Evolutionary conservation across 2,888 invertebrate genomes (phyloP).

Genomic region (Quadroppia sp.): DNA sequence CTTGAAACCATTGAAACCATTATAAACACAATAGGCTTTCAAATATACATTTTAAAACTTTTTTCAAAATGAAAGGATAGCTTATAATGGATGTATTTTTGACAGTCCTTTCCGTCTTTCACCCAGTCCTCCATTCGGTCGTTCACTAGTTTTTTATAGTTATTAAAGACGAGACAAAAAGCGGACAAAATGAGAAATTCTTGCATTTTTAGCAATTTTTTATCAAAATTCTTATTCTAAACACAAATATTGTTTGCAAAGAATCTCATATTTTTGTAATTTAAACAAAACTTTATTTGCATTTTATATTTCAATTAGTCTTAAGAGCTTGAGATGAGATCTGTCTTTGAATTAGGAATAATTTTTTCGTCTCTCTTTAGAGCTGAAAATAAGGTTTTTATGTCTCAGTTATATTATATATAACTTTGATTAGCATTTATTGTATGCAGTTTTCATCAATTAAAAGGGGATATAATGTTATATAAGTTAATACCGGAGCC

Average conservation of each 20-base stretch:
- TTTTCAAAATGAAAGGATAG: conserved; percentile 23
- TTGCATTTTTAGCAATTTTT: not conserved
- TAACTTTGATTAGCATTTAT: conserved; percentile 29
- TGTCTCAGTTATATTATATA: not conserved
- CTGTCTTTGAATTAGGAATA: conserved; percentile 14
- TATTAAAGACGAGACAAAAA: too few species aligned
- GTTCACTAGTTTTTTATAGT: too few species aligned
- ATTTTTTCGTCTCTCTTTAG: not conserved
- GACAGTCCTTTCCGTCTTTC: not conserved
- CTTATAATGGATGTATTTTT: conserved; percentile 21
- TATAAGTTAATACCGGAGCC: not conserved
- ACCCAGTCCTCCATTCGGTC: not conserved
- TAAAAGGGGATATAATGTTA: conserved; percentile 20
- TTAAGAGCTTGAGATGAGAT: conserved; percentile 14
- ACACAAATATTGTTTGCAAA: too few species aligned
- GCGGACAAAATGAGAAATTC: not conserved
- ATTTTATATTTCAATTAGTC: conserved; percentile 13
- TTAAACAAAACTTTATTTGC: not conserved
- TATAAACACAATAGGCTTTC: conserved; percentile 29
- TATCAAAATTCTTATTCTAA: too few species aligned
- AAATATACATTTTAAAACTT: conserved; percentile 34
- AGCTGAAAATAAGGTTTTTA: not conserved
- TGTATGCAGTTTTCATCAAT: conserved; percentile 21
- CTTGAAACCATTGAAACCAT: conserved; percentile 34
- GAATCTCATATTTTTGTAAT: not conserved